Evolutionary conservation across 2,797 vertebrate genomes (phyloP).

Genomic region (Spinibarbus caldwelli): DNA sequence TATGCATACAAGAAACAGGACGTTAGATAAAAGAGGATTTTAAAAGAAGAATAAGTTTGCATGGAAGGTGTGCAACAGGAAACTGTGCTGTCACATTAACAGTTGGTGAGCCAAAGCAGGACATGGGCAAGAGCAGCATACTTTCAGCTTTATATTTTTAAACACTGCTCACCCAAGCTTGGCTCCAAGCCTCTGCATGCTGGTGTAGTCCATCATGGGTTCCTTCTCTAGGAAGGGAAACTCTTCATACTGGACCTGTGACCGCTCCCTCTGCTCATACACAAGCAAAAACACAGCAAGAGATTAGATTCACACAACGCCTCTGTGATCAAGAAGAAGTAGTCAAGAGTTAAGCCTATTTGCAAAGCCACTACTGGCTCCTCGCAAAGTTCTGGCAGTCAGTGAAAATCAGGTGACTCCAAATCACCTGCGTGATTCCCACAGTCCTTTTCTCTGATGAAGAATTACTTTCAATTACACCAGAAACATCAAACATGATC

Average conservation of each 20-base stretch:
- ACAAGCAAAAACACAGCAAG: constrained; percentile 31
- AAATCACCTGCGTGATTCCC: background rate
- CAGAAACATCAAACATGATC: background rate
- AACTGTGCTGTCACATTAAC: background rate
- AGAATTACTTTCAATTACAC: constrained; percentile 24
- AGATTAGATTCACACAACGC: constrained; percentile 22
- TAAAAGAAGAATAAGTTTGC: background rate
- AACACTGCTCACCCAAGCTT: constrained; percentile 87
- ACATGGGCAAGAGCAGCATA: background rate
- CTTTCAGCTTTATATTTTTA: background rate
- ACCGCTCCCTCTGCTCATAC: constrained; percentile 78
- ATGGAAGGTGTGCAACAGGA: background rate
- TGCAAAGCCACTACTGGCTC: background rate
- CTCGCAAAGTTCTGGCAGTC: background rate
- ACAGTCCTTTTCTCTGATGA: background rate
- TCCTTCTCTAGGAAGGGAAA: constrained; percentile 91
- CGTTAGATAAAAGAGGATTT: background rate
- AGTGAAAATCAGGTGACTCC: constrained; percentile 20
- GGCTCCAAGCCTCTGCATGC: constrained; percentile 93
- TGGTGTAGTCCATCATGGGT: constrained; percentile 88
- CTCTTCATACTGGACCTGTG: constrained; percentile 87
- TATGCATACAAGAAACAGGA: background rate
- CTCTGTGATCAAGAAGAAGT: background rate
- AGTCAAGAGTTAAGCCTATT: background rate
- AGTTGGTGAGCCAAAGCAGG: background rate